These are phyloP conservation scores for Pteria penguin DNA, from an alignment of 2,888 invertebrate genomes.

Conservation along the genomic window DNA sequence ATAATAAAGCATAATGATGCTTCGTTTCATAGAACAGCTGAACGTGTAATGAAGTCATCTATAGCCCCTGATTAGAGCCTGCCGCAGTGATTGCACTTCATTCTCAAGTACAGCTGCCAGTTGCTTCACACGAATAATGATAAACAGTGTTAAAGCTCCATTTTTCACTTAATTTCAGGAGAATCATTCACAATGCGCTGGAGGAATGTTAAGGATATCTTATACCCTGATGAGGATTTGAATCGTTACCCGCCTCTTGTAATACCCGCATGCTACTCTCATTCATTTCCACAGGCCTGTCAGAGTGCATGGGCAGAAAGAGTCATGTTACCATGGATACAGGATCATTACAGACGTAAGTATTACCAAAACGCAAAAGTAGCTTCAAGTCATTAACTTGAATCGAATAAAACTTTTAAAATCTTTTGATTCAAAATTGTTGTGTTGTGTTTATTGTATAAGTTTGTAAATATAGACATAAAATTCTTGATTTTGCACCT, in stretches of 20 bases:
- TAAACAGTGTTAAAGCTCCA: not conserved
- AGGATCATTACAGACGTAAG: constrained; percentile 6
- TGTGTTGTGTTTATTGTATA: no score
- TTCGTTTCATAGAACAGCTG: no score
- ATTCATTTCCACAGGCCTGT: constrained; percentile 9
- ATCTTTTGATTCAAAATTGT: no score
- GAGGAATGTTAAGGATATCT: constrained; percentile 6
- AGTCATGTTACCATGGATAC: constrained; percentile 27
- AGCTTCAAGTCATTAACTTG: no score
- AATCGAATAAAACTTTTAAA: no score
- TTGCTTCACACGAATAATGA: not conserved
- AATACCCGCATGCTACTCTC: constrained; percentile 16
- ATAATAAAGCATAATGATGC: no score
- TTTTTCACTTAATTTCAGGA: not conserved
- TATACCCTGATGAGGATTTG: constrained; percentile 11
- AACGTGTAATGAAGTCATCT: no score
- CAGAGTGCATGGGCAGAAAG: constrained; percentile 22
- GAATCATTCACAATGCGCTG: not conserved
- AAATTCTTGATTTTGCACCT: no score
- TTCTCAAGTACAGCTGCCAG: not conserved
- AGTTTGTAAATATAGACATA: no score
- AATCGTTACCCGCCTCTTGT: constrained; percentile 4
- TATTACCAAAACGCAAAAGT: no score
- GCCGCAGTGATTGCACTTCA: not conserved
- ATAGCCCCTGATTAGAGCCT: no score